These are phyloP conservation scores for Drosophila parthenogenetica DNA, from an alignment of 2,888 invertebrate species.

Conservation along the genomic window DNA sequence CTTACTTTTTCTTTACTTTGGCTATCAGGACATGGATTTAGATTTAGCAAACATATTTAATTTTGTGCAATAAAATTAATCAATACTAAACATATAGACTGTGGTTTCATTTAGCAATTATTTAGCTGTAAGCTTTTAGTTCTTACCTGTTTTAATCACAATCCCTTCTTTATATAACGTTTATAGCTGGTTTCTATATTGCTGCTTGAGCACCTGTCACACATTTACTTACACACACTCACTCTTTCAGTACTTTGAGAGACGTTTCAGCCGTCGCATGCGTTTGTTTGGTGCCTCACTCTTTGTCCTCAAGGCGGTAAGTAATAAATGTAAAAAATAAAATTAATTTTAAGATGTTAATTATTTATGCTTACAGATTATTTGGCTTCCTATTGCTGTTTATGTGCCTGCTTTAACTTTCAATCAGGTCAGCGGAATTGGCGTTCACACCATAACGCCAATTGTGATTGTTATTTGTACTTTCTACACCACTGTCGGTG, in stretches of 20 bases:
- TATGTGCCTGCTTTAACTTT: constrained; percentile 92
- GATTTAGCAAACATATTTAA: neutral
- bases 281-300: constrained; percentile 89
- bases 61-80: constrained; percentile 21
- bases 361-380: constrained; percentile 52
- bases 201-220: neutral
- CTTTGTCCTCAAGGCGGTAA: constrained; percentile 89
- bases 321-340: constrained; percentile 73
- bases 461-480: constrained; percentile 91
- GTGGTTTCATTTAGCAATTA: constrained; percentile 27
- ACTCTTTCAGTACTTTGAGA: constrained; percentile 88
- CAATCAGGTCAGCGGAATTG: constrained; percentile 90
- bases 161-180: neutral
- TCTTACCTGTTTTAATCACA: neutral
- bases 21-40: neutral
- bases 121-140: neutral
- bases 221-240: constrained; percentile 52
- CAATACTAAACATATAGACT: neutral
- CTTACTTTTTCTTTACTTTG: no score
- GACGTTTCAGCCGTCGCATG: constrained; percentile 89
- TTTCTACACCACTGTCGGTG: constrained; percentile 95
- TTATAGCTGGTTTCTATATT: neutral
- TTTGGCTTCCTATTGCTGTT: constrained; percentile 86
- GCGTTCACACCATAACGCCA: constrained; percentile 92
- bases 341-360: neutral